These are phyloP conservation scores for Aptenodytes patagonicus DNA, from an alignment of 2,113 vertebrate species.

Conservation along the genomic window DNA sequence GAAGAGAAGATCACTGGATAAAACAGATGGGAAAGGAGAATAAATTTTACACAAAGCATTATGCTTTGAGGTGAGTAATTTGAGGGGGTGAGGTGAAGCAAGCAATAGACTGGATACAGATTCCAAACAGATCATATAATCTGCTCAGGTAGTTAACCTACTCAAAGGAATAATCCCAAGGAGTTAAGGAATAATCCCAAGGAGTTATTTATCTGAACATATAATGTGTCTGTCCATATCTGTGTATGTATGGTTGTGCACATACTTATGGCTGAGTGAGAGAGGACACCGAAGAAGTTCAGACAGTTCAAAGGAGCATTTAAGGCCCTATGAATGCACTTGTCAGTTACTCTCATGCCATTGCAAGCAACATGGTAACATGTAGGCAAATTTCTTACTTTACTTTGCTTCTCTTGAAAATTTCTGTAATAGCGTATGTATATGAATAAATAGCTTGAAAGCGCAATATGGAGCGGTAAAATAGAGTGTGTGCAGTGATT, in stretches of 20 bases:
- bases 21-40: background rate
- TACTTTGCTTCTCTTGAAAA: background rate
- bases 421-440: background rate
- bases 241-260: background rate
- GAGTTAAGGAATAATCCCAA: background rate
- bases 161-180: background rate
- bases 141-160: background rate
- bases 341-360: background rate
- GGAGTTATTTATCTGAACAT: background rate
- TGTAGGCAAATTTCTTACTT: background rate
- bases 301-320: background rate
- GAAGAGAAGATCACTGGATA: background rate
- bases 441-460: background rate
- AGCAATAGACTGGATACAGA: background rate
- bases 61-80: background rate
- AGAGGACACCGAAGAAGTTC: background rate
- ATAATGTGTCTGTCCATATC: background rate
- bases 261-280: background rate
- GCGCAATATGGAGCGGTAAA: background rate
- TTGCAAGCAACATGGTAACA: background rate
- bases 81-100: background rate
- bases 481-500: background rate
- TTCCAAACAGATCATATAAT: background rate
- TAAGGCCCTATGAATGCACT: background rate
- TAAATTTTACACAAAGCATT: background rate